Base-by-base conservation (phyloP, 2,113 vertebrate species). In the Sigmodon hispidus region DNA sequence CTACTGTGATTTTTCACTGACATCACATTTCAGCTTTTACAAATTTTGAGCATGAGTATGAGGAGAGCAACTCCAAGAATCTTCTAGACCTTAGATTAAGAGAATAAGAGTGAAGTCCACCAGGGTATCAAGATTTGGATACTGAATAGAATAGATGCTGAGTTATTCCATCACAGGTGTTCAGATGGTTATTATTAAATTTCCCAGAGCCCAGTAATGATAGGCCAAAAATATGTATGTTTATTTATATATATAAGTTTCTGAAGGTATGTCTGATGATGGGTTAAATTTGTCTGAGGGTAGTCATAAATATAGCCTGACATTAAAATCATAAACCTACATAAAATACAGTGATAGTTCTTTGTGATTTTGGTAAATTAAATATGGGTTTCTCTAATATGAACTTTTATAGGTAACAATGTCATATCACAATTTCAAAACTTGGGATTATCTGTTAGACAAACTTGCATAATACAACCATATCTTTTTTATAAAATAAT, bases 401-500 rank as follows among this genome's bases (percentile, higher is more conserved):
- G n/a, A 61, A 8, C n/a, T 84, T 84, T 63, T n/a, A 50, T 36
- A 69, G 19, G 67, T 69, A 19, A 50, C 19, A 86, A 36, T 69
- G 17, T 8, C 31, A 50, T 69, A 45, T 67, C 10, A 65, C 31
- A 86, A 16, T 69, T 15, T 50, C 21, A 86, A 86, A 50, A 52
- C 0, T 50, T 86, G 19, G 19, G 10, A 19, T 50, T 48, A 31
- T 16, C 29, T 86, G 17, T 12, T 86, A 36, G 17, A 67, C 43
- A 67, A 86, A 34, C 11, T 67, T 69, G 48, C 2, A 48, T 22
- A 67, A 36, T 86, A 50, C 85, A 86, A 84, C 21, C 36, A 65
- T 16, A 63, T 77, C 6, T 59, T 9, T 93, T 91, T 93, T 61
- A 77, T 72, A 43, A 96, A 89, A 87, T 34, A 16, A 79, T n/a